Percentiles rank a stretch among this genome's conserved stretches.
Conservation (phyloP, 2,113 vertebrate genomes). For the Columbina picui region DNA sequence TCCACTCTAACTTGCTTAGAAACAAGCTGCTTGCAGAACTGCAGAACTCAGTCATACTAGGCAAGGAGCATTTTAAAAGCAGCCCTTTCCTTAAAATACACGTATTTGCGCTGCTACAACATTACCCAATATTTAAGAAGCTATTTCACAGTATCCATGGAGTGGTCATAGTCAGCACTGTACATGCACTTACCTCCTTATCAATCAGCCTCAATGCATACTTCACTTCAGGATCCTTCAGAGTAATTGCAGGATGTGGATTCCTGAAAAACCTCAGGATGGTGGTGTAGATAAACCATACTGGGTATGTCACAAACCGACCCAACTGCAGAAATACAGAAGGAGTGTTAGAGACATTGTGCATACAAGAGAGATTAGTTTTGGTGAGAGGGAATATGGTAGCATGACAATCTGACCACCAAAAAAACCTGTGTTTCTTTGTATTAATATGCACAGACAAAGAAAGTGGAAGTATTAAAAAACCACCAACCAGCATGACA, state of each 20-base stretch:
- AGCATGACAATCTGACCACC: background rate
- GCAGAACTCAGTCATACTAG: background rate
- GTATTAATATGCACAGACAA: background rate
- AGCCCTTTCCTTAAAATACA: background rate
- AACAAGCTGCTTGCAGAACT: background rate
- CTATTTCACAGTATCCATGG: accelerated
- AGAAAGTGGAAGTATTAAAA: background rate
- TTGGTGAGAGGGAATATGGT: background rate
- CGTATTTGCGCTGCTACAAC: background rate
- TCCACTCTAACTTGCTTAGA: background rate
- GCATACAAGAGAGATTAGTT: background rate
- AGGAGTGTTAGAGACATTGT: accelerated
- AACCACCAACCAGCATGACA: background rate
- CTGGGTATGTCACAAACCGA: constrained; percentile 56
- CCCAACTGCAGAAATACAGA: constrained; percentile 64
- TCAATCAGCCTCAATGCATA: constrained; percentile 76
- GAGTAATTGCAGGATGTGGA: constrained; percentile 71
- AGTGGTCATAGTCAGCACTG: background rate
- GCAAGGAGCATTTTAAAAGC: background rate
- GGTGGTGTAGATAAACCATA: constrained; percentile 66
- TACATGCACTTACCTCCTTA: constrained; percentile 62
- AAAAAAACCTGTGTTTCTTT: accelerated
- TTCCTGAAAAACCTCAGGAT: constrained; percentile 69
- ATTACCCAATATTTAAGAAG: background rate
- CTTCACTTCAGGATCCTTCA: constrained; percentile 77